Base-by-base conservation (phyloP, 2,113 vertebrate species). In the Syngnathus scovelli region DNA sequence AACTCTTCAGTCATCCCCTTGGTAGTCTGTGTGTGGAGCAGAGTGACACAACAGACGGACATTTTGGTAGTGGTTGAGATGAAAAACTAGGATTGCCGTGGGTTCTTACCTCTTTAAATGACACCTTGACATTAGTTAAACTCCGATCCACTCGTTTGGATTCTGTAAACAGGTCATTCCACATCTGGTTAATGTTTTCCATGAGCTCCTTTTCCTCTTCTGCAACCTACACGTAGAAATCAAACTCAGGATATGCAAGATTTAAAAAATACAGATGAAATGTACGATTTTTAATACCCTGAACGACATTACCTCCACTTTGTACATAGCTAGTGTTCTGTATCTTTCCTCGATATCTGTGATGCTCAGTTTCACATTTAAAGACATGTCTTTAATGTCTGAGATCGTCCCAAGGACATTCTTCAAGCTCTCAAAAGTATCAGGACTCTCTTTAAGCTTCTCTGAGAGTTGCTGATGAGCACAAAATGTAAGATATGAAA, bases 291-390 rank as follows among this genome's bases (percentile, higher is more conserved):
- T 66, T 38, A n/a, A 61, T 21, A 64, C 21, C 6, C 37, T 36
- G 11, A 39, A 49, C 7, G 7, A 13, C 76, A 90, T 86, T 81
- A 98, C 97, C 63, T 85, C 75, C 68, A 96, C 70, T 41, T 85
- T 81, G 69, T 99, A 95, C 81, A 94, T 88, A 0, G 72, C 79
- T 71, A 99, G 78, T 55, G 94, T 99, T 70, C 94, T 91, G 83
- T 99, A 98, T 80, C 88, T 85, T 83, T 99, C 97, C 73, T 90
- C 85, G 19, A 96, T 89, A 11, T 96, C 94, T 39, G 55, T 76
- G 73, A 92, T 89, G 16, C 89, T 91, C 72, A 96, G 71, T 66
- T 98, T 96, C 80, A 96, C 94, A 4, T 83, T 55, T 0, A 96
- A 66, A 60, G 95, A 93, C 79, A 94, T 91, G 44, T 70, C 69